Percentiles rank a stretch among this genome's conserved stretches.
Evolutionary conservation across 2,888 invertebrate genomes (phyloP).

Genomic region (Agrochola macilenta): DNA sequence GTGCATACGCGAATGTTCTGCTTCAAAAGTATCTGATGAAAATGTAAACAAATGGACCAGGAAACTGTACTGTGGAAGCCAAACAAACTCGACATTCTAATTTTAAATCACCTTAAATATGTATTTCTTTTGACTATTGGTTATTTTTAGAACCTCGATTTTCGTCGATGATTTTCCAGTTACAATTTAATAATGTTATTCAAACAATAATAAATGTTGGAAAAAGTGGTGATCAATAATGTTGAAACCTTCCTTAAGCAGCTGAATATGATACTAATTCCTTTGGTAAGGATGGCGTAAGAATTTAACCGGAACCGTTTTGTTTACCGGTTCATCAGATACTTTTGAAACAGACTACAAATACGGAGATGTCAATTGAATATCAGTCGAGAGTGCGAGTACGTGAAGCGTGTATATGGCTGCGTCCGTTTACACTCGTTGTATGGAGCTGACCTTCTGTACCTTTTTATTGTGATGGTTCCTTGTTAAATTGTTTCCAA

Average conservation of each 20-base stretch:
- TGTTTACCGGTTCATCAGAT: neutral
- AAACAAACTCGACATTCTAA: neutral
- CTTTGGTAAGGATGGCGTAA: neutral
- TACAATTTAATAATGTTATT: neutral
- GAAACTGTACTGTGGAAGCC: too few species aligned
- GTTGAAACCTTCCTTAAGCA: neutral
- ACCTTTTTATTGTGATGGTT: neutral
- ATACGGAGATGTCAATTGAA: neutral
- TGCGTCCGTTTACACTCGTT: neutral
- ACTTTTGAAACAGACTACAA: neutral
- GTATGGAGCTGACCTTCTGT: neutral
- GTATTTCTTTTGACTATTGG: neutral
- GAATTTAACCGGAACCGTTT: neutral
- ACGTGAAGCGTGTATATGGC: neutral
- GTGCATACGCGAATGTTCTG: neutral
- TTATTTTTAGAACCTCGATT: neutral
- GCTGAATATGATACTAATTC: neutral
- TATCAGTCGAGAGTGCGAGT: neutral
- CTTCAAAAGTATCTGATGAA: too few species aligned
- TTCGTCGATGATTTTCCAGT: neutral
- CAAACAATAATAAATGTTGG: neutral
- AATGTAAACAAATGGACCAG: neutral
- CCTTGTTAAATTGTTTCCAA: constrained; percentile 56
- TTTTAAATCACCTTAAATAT: neutral
- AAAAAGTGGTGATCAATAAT: neutral